A percentile compares a stretch with the other conserved stretches of the same genome.
These are phyloP conservation scores for Scaptomyza graminum DNA, from an alignment of 1,140 invertebrate species.

Conservation along the genomic window DNA sequence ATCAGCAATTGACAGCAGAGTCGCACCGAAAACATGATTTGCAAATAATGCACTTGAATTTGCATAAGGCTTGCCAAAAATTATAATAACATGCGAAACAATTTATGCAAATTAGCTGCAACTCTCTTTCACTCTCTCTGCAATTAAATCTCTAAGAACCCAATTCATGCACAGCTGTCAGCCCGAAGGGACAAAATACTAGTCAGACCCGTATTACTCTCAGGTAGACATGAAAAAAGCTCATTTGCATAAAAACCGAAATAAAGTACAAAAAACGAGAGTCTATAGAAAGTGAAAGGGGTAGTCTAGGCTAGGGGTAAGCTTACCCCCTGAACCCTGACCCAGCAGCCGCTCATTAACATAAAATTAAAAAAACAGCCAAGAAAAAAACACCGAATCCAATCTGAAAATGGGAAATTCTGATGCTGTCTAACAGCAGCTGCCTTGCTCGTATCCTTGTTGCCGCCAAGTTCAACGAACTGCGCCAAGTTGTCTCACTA, in stretches of 20 bases:
- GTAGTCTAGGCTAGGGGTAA: constrained; percentile 37
- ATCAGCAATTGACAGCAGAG: constrained; percentile 75
- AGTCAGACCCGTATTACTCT: constrained; percentile 26
- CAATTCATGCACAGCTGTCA: constrained; percentile 41
- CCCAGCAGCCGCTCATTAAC: constrained; percentile 65
- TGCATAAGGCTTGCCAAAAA: constrained; percentile 69
- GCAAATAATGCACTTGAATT: constrained; percentile 83
- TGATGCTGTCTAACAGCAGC: constrained; percentile 70
- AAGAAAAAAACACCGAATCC: constrained; percentile 9
- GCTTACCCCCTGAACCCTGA: constrained; percentile 33
- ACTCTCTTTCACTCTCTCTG: constrained; percentile 11
- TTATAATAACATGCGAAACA: constrained; percentile 28
- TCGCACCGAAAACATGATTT: constrained; percentile 78
- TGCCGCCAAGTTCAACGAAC: constrained; percentile 71
- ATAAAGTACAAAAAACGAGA: constrained; percentile 45
- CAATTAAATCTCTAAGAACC: constrained; percentile 65
- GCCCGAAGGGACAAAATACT: constrained; percentile 17
- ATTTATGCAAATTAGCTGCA: constrained; percentile 72
- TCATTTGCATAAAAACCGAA: constrained; percentile 77
- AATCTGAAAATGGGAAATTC: constrained; percentile 48
- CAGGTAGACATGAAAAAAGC: constrained; percentile 65
- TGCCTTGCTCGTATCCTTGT: constrained; percentile 50
- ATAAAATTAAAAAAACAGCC: constrained; percentile 58
- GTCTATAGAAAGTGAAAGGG: constrained; percentile 66
- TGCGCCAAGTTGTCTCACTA: constrained; percentile 77